Evolutionary conservation across 2,888 invertebrate genomes (phyloP), one percentile per base, ranked within the genome.

Genomic region (Diabrotica balteata): DNA sequence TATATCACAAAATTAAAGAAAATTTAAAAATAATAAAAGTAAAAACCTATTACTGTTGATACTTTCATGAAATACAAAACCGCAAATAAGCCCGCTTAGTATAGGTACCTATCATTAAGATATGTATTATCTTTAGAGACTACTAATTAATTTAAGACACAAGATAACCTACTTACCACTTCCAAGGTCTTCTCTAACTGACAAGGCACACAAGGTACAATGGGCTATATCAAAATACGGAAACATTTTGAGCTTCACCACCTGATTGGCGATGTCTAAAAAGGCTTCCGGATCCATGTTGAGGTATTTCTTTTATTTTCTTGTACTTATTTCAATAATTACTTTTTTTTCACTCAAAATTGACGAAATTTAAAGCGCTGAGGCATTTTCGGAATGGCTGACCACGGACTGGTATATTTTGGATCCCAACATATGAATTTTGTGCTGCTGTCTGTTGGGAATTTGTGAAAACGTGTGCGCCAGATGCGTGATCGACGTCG

Each of bases 201-300:
- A 93, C 79, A 98, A 87, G 81, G 97, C 96, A 87, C 96, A 96
- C 78, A 98, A 87, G 79, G 96, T 89, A 85, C 95, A 96, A 87
- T 99, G 97, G 77, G 98, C 98, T 80, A 98, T 93, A 85, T 99
- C 98, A 86, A 99, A 99, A 87, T 97, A 98, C 64, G 99, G 99
- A 84, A 94, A 99, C 98, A 99, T 98, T 89, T 98, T 97, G 78
- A 98, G 88, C 86, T 98, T 97, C 79, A 97, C 96, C 87, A 99
- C 96, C 90, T 96, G 95, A 87, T 97, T 97, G 87, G 98, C 98
- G 89, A 98, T 90, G 86, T 98, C 97, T 83, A 98, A 88, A 87
- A 98, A 97, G 73, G 96, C 93, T 88, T 96, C 96, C 84, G 96
- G 95, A 91, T 96, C 96, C 95, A 97, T 96, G 85, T 80, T 82